Base-by-base conservation (phyloP, 1,140 invertebrate genomes). In the Tetranychus urticae region DNA sequence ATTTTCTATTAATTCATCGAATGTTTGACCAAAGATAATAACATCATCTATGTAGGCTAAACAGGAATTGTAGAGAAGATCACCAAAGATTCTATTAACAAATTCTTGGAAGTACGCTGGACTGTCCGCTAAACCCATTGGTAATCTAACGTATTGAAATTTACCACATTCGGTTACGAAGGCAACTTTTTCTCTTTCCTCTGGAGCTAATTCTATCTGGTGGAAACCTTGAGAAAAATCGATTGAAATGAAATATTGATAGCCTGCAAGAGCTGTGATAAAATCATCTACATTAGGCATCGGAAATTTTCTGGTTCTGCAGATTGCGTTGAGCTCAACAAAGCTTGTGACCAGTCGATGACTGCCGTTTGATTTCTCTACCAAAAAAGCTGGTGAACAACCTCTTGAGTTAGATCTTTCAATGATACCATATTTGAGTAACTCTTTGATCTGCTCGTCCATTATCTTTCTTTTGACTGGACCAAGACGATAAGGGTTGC, bases 261-360 rank as follows among this genome's bases (percentile, higher is more conserved):
- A 47, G 1, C 58, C 60, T 37, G 13, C 23, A 8, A 75, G 35
- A 2, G 23, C 10, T 3, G 47, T 5, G 0, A 63, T 34, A 13
- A 31, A 23, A 13, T 63, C 62, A 31, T 62, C 39, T 14, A 79
- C 74, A 5, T 68, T 52, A 0, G 75, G 77, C 3, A 80, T 61
- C 65, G 78, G 78, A 66, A 73, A 80, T 45, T 64, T 67, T 65
- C 79, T 76, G 58, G 68, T 65, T 0, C 69, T 67, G 0, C 71
- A 77, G 0, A 62, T 66, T 57, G 14, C 8, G 64, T 77, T 75
- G 8, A 77, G 59, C 1, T 42, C 39, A 0, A 42, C 39, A 42
- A 42, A 42, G 10, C 39, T 42, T 0, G 39, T 42, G 5, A 42
- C 39, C 5, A 42, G 10, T 42, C 39, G 39, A 10, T 42, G 10